Conservation (phyloP, 2,797 vertebrate species). For the Eleutherodactylus coqui region DNA sequence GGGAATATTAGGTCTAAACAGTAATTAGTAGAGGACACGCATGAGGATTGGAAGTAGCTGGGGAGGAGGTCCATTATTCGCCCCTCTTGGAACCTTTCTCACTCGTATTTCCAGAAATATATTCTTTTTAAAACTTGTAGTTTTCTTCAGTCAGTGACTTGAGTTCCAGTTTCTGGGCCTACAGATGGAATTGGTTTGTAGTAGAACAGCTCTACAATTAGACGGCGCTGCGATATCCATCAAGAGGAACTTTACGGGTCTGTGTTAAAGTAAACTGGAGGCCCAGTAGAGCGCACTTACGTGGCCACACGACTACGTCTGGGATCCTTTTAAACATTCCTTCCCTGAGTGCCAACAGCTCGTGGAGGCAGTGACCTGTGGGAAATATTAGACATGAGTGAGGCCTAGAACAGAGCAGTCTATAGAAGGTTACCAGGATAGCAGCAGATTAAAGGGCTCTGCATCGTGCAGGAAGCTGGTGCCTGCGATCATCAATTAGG, state of each 20-base stretch:
- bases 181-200: neutral
- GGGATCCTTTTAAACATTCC: constrained; percentile 92
- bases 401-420: neutral
- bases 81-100: too few species aligned
- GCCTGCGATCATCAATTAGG: too few species aligned
- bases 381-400: constrained; percentile 60
- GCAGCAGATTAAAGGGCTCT: neutral
- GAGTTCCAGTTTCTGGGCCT: neutral
- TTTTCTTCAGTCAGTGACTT: neutral
- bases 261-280: neutral
- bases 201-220: neutral
- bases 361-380: constrained; percentile 95
- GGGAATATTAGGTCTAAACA: too few species aligned
- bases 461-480: too few species aligned
- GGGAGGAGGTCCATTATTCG: too few species aligned
- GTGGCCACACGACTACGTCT: constrained; percentile 96
- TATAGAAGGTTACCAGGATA: neutral
- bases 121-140: neutral
- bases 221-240: neutral
- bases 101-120: neutral
- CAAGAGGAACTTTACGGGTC: neutral
- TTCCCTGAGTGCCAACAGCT: constrained; percentile 96
- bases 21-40: too few species aligned
- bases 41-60: too few species aligned
- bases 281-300: constrained; percentile 81